Conservation (phyloP, 2,888 invertebrate genomes). For the Malacosoma neustria region DNA sequence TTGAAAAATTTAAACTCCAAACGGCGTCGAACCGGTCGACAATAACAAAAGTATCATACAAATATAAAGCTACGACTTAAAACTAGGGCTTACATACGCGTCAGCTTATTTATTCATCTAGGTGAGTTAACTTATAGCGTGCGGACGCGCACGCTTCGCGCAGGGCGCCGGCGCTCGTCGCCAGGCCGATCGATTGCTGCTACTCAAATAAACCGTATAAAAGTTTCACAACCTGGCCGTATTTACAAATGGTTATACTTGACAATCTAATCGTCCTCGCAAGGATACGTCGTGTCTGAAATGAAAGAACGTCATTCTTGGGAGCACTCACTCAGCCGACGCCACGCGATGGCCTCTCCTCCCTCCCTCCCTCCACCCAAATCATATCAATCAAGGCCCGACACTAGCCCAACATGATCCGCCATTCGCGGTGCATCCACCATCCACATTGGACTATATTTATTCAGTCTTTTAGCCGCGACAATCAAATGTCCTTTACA, state of each 20-base stretch:
- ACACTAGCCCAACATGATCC: no score
- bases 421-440: no score
- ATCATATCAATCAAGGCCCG: no score
- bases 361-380: no score
- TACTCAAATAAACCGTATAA: conserved; percentile 47
- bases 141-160: neutral
- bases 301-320: conserved; percentile 20
- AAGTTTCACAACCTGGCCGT: conserved; percentile 71
- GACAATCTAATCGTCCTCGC: neutral
- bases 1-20: conserved; percentile 70
- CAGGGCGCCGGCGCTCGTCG: conserved; percentile 14
- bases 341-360: no score
- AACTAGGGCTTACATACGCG: conserved; percentile 57
- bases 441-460: no score
- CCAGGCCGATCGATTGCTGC: conserved; percentile 52
- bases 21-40: conserved; percentile 69
- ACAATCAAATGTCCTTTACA: no score
- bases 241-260: conserved; percentile 56
- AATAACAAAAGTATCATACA: conserved; percentile 71
- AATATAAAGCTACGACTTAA: conserved; percentile 56
- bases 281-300: conserved; percentile 2
- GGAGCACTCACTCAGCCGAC: neutral
- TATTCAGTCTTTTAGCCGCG: no score
- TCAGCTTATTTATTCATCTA: conserved; percentile 46
- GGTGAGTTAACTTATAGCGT: conserved; percentile 33